These are phyloP conservation scores for Epinephelus cyanopodus DNA, from an alignment of 2,113 vertebrate species.

Conservation along the genomic window DNA sequence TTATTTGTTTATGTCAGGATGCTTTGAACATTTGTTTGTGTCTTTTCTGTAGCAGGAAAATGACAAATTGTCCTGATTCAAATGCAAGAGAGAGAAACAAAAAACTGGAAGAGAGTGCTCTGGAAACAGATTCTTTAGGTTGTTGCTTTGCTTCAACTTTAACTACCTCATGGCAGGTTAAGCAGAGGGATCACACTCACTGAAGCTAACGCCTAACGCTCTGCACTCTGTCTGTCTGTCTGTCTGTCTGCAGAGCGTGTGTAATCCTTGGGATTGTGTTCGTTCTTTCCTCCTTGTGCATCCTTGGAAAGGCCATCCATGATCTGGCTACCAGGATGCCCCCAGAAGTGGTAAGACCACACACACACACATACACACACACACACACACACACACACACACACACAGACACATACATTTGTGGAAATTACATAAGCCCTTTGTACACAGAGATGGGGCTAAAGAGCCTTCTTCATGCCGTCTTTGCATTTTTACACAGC, in stretches of 20 bases:
- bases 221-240: conserved; percentile 40
- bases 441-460: too few species aligned
- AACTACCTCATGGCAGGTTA: neutral
- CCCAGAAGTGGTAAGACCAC: conserved; percentile 95
- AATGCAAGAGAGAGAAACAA: neutral
- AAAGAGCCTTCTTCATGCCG: too few species aligned
- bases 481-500: too few species aligned
- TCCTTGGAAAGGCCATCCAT: conserved; percentile 96
- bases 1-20: neutral
- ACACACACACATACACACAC: conserved; percentile 1
- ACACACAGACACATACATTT: conserved; percentile 11
- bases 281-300: conserved; percentile 94
- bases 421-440: too few species aligned
- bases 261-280: conserved; percentile 95
- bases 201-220: neutral
- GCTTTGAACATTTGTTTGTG: neutral
- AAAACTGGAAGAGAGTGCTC: neutral
- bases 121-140: neutral
- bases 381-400: neutral
- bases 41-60: neutral
- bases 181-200: neutral
- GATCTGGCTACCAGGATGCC: conserved; percentile 92
- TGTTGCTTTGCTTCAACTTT: neutral
- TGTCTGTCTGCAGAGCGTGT: conserved; percentile 89
- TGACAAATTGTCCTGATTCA: neutral